Evolutionary conservation across 2,888 invertebrate genomes (phyloP).

Genomic region (Megamerina dolium): DNA sequence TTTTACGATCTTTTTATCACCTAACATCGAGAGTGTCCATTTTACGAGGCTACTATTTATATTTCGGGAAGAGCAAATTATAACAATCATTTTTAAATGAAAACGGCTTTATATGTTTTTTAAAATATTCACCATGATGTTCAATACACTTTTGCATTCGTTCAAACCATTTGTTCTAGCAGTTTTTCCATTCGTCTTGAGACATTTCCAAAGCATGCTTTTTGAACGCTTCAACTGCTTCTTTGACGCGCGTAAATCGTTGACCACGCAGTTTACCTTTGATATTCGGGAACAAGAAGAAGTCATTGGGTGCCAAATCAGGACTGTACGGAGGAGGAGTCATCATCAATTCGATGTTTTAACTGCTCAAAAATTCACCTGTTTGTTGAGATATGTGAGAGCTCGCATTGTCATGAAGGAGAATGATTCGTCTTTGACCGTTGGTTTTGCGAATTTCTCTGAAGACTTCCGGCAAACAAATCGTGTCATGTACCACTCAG

Average conservation of each 20-base stretch:
- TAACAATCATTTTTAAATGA: background rate
- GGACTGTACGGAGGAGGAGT: slow-evolving; percentile 8
- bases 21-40: no score
- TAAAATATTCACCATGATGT: background rate
- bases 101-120: no score
- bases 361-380: background rate
- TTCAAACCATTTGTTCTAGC: background rate
- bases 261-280: background rate
- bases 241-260: background rate
- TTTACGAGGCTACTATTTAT: no score
- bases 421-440: background rate
- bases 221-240: background rate
- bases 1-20: no score
- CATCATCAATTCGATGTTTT: slow-evolving; percentile 8
- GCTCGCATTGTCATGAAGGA: background rate
- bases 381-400: background rate
- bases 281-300: background rate
- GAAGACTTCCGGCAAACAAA: background rate
- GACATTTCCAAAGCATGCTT: background rate
- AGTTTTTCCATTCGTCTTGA: no score
- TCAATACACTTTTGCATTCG: background rate
- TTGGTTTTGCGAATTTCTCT: background rate
- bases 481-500: no score
- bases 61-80: no score
- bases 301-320: slow-evolving; percentile 4